A percentile compares a stretch with the other conserved stretches of the same genome.
Conservation (phyloP, 2,888 invertebrate genomes). For the Spodoptera exigua region DNA sequence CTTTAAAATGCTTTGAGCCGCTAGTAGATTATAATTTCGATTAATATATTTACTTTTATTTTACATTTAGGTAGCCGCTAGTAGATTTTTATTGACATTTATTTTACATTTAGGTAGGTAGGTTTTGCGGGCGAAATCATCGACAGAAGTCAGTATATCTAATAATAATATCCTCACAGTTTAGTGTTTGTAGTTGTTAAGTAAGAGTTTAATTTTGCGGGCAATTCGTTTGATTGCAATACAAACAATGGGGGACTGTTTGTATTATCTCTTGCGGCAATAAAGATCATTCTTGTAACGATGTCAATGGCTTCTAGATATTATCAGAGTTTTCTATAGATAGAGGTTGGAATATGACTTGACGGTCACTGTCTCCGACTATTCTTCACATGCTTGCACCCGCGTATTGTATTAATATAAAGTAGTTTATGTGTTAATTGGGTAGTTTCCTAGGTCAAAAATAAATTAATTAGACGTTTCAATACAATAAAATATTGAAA, state of each 20-base stretch:
- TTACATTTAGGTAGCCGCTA: too few species aligned
- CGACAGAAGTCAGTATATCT: constrained; percentile 2
- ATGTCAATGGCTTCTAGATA: constrained; percentile 46
- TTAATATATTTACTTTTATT: too few species aligned
- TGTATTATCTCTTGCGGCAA: constrained; percentile 47
- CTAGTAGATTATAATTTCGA: too few species aligned
- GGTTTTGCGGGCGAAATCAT: constrained; percentile 18
- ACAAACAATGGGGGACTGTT: constrained; percentile 28
- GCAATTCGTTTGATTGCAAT: constrained; percentile 60
- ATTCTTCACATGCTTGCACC: constrained; percentile 1
- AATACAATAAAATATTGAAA: too few species aligned
- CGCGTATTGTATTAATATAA: too few species aligned
- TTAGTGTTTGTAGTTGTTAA: constrained; percentile 39
- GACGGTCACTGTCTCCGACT: background rate
- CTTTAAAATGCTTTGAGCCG: too few species aligned
- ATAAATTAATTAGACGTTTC: too few species aligned
- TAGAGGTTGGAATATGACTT: too few species aligned
- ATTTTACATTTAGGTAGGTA: too few species aligned
- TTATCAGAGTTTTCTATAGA: background rate
- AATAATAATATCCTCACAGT: constrained; percentile 34
- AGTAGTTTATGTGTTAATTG: too few species aligned
- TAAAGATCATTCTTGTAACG: constrained; percentile 59
- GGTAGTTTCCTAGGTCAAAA: too few species aligned
- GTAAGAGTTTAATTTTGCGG: constrained; percentile 59
- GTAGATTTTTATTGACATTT: too few species aligned